phyloP scores from a whole-genome alignment of 2,113 vertebrate species.

The Setophaga coronata region DNA sequence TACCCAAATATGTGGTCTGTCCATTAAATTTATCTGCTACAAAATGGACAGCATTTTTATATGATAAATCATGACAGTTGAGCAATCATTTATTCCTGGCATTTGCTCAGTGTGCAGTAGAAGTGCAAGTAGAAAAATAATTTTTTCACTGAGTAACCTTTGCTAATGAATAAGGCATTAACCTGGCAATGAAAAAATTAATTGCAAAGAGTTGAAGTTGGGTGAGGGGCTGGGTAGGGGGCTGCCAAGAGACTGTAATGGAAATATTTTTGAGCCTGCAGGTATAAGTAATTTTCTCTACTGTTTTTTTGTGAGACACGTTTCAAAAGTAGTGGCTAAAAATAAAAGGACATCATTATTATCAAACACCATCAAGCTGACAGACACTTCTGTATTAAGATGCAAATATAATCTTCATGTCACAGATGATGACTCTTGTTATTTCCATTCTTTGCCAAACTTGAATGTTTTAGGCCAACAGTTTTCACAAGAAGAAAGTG shows the following conservation, averaged over 20 bases:
- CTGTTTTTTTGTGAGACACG: not conserved
- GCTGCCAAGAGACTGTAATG: not conserved
- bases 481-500: not conserved
- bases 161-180: not conserved
- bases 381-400: not conserved
- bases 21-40: not conserved
- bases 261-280: not conserved
- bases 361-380: not conserved
- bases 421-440: not conserved
- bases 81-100: not conserved
- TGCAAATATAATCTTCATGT: not conserved
- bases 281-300: not conserved
- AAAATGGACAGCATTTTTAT: not conserved
- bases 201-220: not conserved
- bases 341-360: constrained; percentile 1
- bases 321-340: not conserved
- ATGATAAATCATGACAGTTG: not conserved
- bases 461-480: not conserved
- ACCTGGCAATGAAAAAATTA: not conserved
- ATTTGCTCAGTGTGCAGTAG: not conserved
- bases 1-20: not conserved
- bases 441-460: constrained; percentile 6
- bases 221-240: not conserved
- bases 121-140: not conserved
- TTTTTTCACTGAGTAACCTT: not conserved